Base-by-base conservation (phyloP, 2,797 vertebrate genomes). In the Hylomyscus alleni region DNA sequence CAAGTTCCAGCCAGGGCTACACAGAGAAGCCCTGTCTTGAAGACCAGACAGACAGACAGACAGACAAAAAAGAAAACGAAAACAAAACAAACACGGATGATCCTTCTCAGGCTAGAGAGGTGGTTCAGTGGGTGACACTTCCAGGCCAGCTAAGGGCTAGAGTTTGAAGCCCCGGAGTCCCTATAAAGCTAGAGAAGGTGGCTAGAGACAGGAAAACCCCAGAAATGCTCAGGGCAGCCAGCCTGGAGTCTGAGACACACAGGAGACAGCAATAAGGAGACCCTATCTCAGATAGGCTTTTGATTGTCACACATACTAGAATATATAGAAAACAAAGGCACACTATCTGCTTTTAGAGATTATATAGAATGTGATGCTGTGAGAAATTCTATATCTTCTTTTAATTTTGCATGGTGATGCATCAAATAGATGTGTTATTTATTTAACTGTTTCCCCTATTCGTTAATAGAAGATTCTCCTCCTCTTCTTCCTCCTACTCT, bases 311-410 rank as follows among this genome's bases (percentile, higher is more conserved):
- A 24, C 83, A n/a, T 0, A 40, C 4, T 91, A 3, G 88, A 73
- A 77, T 65, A 88, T 84, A 90, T 73, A 91, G 89, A 72, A 87
- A 56, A 65, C 8, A 54, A 84, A 73, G 67, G 34, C 73, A 65
- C 22, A 78, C 4, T 52, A 5, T 62, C 20, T 13, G 81, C 31
- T n/a, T 47, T 91, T 95, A 75, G 75, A 83, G 65, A 91, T 96
- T 78, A 75, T 80, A 69, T 52, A 56, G 69, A 54, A 75, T 50
- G 87, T 40, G 34, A 6, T 76, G 62, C 37, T 56, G 54, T 91
- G 93, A 91, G 81, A 80, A 90, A 72, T 89, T 96, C 87, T 77
- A 34, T 24, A 90, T 95, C 78, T 94, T 89, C 67, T 93, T 94
- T 96, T 88, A 88, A 88, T 75, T 94, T 95, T 95, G 69, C 81